Evolutionary conservation across 1,140 invertebrate genomes (phyloP).

Genomic region (Drosophila nannoptera): DNA sequence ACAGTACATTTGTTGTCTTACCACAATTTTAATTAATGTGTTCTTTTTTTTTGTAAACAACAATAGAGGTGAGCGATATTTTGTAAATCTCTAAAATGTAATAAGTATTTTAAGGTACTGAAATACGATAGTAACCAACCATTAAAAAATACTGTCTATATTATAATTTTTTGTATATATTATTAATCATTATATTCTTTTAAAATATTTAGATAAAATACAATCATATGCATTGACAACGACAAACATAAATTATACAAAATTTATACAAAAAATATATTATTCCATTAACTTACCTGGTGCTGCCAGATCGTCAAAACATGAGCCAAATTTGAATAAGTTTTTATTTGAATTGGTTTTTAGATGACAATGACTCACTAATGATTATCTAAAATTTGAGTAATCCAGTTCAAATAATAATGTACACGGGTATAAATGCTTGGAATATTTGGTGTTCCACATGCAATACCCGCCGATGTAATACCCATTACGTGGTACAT

Average conservation of each 20-base stretch:
- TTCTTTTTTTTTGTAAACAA: slow-evolving; percentile 51
- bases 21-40: slow-evolving; percentile 39
- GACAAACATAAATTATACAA: too few species aligned
- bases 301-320: slow-evolving; percentile 21
- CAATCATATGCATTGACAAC: too few species aligned
- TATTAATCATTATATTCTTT: neutral
- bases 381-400: slow-evolving; percentile 17
- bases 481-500: slow-evolving; percentile 72
- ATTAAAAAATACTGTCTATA: neutral
- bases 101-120: slow-evolving; percentile 1
- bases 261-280: too few species aligned
- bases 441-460: slow-evolving; percentile 58
- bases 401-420: slow-evolving; percentile 72
- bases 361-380: too few species aligned
- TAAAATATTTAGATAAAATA: too few species aligned
- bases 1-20: slow-evolving; percentile 27
- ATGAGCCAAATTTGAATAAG: slow-evolving; percentile 10
- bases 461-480: slow-evolving; percentile 62
- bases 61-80: slow-evolving; percentile 34
- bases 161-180: neutral
- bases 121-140: neutral
- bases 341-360: too few species aligned
- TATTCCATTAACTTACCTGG: too few species aligned
- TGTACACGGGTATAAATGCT: slow-evolving; percentile 69
- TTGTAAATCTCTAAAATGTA: neutral